Evolutionary conservation across 2,113 vertebrate genomes (phyloP).

Genomic region (Prolemur simus): DNA sequence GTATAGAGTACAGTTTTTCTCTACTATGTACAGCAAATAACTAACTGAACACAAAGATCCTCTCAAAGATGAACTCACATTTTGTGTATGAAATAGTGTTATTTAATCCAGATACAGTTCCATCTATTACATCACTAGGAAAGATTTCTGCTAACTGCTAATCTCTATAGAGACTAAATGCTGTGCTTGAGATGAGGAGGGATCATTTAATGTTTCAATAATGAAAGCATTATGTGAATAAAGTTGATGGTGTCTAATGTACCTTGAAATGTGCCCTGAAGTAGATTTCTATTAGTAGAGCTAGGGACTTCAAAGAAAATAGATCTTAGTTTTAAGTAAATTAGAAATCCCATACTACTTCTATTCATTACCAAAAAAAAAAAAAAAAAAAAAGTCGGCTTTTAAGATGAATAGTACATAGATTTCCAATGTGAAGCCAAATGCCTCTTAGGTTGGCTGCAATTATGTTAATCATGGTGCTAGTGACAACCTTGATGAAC

Average conservation of each 20-base stretch:
- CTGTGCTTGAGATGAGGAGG: neutral
- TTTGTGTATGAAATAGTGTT: slow-evolving; percentile 49
- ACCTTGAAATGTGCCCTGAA: slow-evolving; percentile 68
- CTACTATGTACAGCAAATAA: neutral
- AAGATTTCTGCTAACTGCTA: slow-evolving; percentile 15
- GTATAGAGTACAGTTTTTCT: neutral
- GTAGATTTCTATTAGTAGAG: slow-evolving; percentile 57
- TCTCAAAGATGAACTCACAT: slow-evolving; percentile 59
- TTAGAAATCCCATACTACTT: slow-evolving; percentile 34
- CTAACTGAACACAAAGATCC: neutral
- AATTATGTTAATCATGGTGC: neutral
- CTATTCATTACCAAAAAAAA: slow-evolving; percentile 32
- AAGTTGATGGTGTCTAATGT: slow-evolving; percentile 63
- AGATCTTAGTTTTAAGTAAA: neutral
- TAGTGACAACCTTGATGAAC: neutral
- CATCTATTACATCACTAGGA: slow-evolving; percentile 25
- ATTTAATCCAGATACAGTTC: slow-evolving; percentile 44
- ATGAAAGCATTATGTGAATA: slow-evolving; percentile 61
- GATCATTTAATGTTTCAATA: slow-evolving; percentile 56
- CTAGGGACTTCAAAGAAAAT: neutral
- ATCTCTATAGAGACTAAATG: neutral
- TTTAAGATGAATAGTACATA: neutral
- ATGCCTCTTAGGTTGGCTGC: neutral
- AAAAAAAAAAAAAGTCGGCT: neutral
- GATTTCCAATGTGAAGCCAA: neutral